Conservation (phyloP, 2,113 vertebrate genomes). For the Speoplatyrhinus poulsoni region DNA sequence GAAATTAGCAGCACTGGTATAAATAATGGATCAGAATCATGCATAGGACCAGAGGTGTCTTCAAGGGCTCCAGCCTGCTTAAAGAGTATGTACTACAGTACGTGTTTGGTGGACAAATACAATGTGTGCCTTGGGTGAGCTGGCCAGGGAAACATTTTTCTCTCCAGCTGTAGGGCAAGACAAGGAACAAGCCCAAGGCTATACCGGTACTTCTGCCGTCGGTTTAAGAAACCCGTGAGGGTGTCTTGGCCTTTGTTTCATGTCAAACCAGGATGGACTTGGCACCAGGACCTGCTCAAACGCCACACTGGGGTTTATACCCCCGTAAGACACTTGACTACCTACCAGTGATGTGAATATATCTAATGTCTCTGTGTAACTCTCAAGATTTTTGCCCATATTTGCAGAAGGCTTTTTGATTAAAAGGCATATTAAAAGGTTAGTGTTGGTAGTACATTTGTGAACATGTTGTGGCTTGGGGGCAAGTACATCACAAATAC, state of each 20-base stretch:
- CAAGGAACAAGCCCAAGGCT: slow-evolving; percentile 4
- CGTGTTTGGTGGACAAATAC: too few relatives aligned
- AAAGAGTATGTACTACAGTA: neutral
- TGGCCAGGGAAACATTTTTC: neutral
- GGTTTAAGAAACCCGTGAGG: neutral
- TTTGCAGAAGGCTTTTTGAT: too few relatives aligned
- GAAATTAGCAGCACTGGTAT: too few relatives aligned
- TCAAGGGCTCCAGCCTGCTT: neutral
- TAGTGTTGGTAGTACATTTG: too few relatives aligned
- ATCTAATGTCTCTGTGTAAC: neutral
- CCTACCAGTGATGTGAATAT: neutral
- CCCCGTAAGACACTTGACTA: neutral
- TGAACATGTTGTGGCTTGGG: too few relatives aligned
- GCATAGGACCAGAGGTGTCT: too few relatives aligned
- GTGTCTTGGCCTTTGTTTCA: neutral
- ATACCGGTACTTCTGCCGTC: neutral
- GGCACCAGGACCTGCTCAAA: neutral
- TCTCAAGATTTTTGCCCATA: neutral
- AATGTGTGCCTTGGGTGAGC: too few relatives aligned
- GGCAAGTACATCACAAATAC: too few relatives aligned
- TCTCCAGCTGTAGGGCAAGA: neutral
- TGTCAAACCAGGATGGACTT: neutral
- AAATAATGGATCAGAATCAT: too few relatives aligned
- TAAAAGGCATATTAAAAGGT: too few relatives aligned
- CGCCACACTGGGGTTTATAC: neutral